Percentiles rank a stretch among this genome's conserved stretches.
These are phyloP conservation scores for Salvelinus fontinalis DNA, from an alignment of 2,113 vertebrate species.

Conservation along the genomic window DNA sequence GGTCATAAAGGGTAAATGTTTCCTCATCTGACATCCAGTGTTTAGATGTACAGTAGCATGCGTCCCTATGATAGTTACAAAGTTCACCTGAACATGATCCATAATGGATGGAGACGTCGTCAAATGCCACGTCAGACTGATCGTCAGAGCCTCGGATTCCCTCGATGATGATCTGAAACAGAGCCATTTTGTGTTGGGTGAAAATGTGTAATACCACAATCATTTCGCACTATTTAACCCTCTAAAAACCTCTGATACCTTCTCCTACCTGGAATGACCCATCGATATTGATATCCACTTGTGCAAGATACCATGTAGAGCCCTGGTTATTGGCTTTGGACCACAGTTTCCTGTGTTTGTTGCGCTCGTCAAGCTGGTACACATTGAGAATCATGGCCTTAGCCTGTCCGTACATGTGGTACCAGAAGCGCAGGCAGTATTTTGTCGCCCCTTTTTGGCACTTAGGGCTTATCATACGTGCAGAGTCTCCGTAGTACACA, in stretches of 20 bases:
- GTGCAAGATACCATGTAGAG: conserved; percentile 62
- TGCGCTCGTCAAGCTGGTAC: conserved; percentile 53
- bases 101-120: conserved; percentile 65
- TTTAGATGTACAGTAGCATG: too few relatives aligned
- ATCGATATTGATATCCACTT: conserved; percentile 50
- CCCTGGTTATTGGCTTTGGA: conserved; percentile 64
- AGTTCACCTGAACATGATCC: conserved; percentile 50
- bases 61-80: too few relatives aligned
- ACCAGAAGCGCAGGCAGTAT: conserved; percentile 81
- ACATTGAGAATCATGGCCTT: conserved; percentile 68
- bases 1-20: neutral
- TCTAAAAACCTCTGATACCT: neutral
- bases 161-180: conserved; percentile 70
- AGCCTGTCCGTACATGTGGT: conserved; percentile 79
- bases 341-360: conserved; percentile 49
- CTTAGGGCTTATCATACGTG: conserved; percentile 66
- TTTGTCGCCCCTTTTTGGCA: conserved; percentile 64
- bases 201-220: neutral
- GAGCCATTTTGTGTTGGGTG: neutral
- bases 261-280: conserved; percentile 67
- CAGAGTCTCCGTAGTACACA: conserved; percentile 57
- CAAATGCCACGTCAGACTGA: conserved; percentile 68
- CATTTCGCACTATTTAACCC: neutral
- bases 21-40: neutral
- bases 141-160: conserved; percentile 67